phyloP scores from a whole-genome alignment of 2,797 vertebrate species.

The Molossus molossus region DNA sequence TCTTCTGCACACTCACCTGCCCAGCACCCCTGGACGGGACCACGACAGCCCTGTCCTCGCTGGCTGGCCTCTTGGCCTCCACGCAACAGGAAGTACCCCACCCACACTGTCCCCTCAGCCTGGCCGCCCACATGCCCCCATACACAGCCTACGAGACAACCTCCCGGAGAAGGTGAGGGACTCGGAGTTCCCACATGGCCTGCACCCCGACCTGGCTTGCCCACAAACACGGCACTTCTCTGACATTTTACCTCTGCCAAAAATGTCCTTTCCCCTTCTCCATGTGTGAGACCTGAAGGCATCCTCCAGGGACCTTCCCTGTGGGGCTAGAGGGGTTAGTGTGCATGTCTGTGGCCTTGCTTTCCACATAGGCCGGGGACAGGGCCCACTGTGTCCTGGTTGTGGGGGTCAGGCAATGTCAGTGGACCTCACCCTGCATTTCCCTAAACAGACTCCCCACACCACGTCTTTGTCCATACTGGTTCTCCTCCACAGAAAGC shows the following conservation, averaged over 20 bases:
- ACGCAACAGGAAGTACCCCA: background rate
- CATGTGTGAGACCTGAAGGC: background rate
- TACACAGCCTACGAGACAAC: no score
- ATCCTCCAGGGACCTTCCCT: background rate
- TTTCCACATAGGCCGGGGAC: background rate
- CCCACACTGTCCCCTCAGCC: background rate
- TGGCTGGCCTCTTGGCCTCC: background rate
- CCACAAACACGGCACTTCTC: background rate
- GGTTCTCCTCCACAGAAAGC: background rate
- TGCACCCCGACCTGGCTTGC: background rate
- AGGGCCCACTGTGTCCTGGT: background rate
- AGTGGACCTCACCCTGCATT: background rate
- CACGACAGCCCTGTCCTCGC: background rate
- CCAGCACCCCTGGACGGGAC: background rate
- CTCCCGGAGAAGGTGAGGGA: background rate
- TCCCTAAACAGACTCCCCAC: background rate
- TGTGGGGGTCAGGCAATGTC: background rate
- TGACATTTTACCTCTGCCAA: background rate
- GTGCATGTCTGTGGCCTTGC: background rate
- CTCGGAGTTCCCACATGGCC: background rate
- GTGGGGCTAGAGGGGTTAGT: background rate
- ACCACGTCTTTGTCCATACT: background rate
- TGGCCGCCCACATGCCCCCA: background rate
- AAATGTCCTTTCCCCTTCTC: background rate
- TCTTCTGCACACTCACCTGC: accelerated